Base-by-base conservation (phyloP, 2,888 invertebrate genomes). In the Exocentrus adspersus region DNA sequence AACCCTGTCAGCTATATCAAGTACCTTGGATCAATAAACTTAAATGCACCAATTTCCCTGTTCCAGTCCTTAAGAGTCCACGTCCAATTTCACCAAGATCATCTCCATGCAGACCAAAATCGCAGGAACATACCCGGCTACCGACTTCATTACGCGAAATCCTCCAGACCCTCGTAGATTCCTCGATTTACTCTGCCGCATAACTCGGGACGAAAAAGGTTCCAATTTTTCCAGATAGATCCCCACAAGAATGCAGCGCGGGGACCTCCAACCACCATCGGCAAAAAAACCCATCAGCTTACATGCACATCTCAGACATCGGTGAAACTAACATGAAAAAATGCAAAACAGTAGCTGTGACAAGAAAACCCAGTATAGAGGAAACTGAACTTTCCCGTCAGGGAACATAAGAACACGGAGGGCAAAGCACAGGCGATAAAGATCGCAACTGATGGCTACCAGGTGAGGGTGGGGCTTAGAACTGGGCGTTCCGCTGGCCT, bases 371-470 rank as follows among this genome's bases (percentile, higher is more conserved):
- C 50, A 65, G 64, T 69, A n/a, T n/a, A 72, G 67, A 68, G 72
- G 69, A 75, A 70, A 68, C 60, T 71, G 65, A 64, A 60, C 75
- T 69, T 62, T 69, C 57, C 62, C 42, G 62, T 59, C 60, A 65
- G 59, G 45, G 51, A 71, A 68, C 75, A 74, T 75, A 75, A 73
- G 75, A 74, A 61, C 71, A 66, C 65, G 64, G 65, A 59, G 51
- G 63, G 66, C 64, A 65, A 69, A 68, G 66, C 69, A 51, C 64
- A 68, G 48, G 62, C 78, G 82, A 82, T 82, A 82, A 75, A 81
- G 79, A 82, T 82, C 82, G 76, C 78, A 78, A 77, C 80, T 82
- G 80, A 82, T 82, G 82, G 82, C 82, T 81, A 81, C 82, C 82
- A 80, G 80, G 74, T 74, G 72, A 71, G 71, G 82, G 81, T 72